phyloP scores from a whole-genome alignment of 2,797 vertebrate genomes.

The Coluber constrictor region DNA sequence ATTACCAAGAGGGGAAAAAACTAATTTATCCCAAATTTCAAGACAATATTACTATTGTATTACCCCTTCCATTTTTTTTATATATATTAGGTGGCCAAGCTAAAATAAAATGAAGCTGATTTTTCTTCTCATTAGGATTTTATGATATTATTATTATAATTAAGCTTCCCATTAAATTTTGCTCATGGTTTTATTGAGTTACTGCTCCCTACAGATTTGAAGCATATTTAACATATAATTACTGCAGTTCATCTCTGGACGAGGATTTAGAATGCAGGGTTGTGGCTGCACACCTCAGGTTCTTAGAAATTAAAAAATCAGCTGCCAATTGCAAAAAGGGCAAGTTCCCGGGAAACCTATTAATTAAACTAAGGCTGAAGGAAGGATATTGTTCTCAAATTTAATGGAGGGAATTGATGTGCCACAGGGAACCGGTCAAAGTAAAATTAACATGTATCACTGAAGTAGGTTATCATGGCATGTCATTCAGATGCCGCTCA shows the following conservation, averaged over 20 bases:
- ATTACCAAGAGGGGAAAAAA: neutral
- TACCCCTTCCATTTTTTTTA: neutral
- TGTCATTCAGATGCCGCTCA: neutral
- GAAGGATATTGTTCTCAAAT: conserved; percentile 45
- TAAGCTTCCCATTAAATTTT: conserved; percentile 76
- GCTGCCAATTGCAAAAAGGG: conserved; percentile 23
- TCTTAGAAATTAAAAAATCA: conserved; percentile 60
- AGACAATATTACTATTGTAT: conserved; percentile 57
- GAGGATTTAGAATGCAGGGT: conserved; percentile 44
- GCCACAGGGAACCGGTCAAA: neutral
- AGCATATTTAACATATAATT: conserved; percentile 70
- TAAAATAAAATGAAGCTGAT: conserved; percentile 68
- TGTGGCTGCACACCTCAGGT: conserved; percentile 40
- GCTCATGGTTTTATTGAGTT: conserved; percentile 67
- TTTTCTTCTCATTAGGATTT: conserved; percentile 70
- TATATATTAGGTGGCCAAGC: conserved; percentile 57
- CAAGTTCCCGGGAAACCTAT: conserved; percentile 32
- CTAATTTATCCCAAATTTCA: conserved; percentile 49
- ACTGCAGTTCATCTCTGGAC: conserved; percentile 63
- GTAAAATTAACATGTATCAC: conserved; percentile 18
- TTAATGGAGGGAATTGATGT: conserved; percentile 28
- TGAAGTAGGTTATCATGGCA: conserved; percentile 27
- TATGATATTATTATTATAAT: conserved; percentile 76
- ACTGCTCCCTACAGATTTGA: conserved; percentile 71
- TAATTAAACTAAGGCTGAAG: conserved; percentile 46